Conservation (phyloP, 2,888 invertebrate genomes). For the Eilema sororculum region DNA sequence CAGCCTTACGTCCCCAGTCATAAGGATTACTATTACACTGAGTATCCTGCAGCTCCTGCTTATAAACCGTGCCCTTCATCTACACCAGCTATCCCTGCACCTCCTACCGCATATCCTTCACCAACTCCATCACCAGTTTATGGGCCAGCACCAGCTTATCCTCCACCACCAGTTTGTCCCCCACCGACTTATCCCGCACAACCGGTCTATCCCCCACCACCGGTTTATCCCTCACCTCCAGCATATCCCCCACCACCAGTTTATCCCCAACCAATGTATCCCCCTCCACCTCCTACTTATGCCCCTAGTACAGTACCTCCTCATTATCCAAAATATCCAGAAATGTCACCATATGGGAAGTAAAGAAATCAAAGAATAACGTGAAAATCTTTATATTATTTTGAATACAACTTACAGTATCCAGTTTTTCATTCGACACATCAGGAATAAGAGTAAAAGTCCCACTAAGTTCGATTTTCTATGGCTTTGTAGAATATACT, state of each 20-base stretch:
- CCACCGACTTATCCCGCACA: constrained; percentile 35
- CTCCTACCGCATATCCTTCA: constrained; percentile 47
- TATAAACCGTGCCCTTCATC: constrained; percentile 25
- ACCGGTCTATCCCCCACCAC: constrained; percentile 4
- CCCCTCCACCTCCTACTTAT: constrained; percentile 11
- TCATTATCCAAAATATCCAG: constrained; percentile 17
- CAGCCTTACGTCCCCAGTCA: constrained; percentile 12
- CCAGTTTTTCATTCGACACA: too few relatives aligned
- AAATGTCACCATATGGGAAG: background rate
- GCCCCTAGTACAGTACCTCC: constrained; percentile 1
- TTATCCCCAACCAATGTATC: constrained; percentile 17
- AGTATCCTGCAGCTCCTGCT: constrained; percentile 41
- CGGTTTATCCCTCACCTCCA: constrained; percentile 13
- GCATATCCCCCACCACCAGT: constrained; percentile 6
- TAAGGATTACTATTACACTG: constrained; percentile 36
- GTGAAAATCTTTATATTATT: too few relatives aligned
- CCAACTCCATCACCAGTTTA: constrained; percentile 12
- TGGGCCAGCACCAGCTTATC: constrained; percentile 24
- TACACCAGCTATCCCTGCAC: constrained; percentile 39
- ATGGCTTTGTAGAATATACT: background rate
- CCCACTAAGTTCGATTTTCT: background rate
- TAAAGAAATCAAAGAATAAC: background rate
- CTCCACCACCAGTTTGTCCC: constrained; percentile 13
- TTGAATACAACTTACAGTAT: too few relatives aligned
- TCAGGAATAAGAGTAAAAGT: background rate